These are phyloP conservation scores for Lithobates pipiens DNA, from an alignment of 2,797 vertebrate genomes.

Conservation along the genomic window DNA sequence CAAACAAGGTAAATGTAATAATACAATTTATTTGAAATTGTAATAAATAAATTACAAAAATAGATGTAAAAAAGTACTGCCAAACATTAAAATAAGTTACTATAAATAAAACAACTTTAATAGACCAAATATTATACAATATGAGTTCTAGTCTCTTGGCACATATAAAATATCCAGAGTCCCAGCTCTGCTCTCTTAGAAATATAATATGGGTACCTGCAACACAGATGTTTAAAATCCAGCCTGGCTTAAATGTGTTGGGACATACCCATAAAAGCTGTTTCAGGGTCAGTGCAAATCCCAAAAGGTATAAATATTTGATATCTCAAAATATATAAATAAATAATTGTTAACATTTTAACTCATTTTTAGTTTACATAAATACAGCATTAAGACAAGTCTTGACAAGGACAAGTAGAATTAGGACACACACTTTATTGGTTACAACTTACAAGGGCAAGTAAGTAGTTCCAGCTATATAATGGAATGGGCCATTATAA, in stretches of 20 bases:
- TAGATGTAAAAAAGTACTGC: background rate
- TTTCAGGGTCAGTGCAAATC: conserved; percentile 11
- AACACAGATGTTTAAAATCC: conserved; percentile 2
- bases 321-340: background rate
- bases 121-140: background rate
- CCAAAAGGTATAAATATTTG: conserved; percentile 27
- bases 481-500: no score
- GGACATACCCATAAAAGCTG: no score
- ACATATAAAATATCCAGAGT: background rate
- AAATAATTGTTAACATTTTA: background rate
- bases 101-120: background rate
- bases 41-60: background rate
- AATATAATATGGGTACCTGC: background rate
- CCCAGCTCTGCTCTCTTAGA: background rate
- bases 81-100: background rate
- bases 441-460: no score
- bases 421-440: background rate
- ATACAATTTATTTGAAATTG: background rate
- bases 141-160: background rate
- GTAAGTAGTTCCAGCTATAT: no score
- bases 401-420: background rate
- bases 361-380: conserved; percentile 17
- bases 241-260: background rate
- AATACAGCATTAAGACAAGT: background rate
- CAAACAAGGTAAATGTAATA: background rate